Base-by-base conservation (phyloP, 2,113 vertebrate species). In the Lepus europaeus region DNA sequence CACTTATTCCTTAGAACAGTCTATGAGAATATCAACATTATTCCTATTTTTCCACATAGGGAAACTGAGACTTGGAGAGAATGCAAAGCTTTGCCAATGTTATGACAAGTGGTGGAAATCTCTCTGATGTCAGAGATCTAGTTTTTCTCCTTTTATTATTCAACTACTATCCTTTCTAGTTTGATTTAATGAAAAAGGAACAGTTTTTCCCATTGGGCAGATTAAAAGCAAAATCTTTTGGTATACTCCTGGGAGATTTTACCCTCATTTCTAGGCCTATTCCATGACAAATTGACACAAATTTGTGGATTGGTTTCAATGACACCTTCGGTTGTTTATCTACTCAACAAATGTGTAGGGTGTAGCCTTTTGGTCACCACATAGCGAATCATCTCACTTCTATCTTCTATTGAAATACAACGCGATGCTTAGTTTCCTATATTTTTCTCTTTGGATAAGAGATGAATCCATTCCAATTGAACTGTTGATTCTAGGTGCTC, bases 221-320 rank as follows among this genome's bases (percentile, higher is more conserved):
- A 33, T 87, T 27, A 45, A 77, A n/a, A 88, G 56, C 31, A 79
- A 70, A 87, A 51, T 4, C 19, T 59, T 59, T 59, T 59, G 14
- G 56, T 59, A 59, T 59, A 59, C 19, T 59, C 56, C 17, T 59
- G 56, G 89, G 16, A 14, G 9, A 53, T 59, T 91, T 87, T 31
- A 68, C 39, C 78, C 84, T 64, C 31, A 83, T 51, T 68, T 3
- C 61, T 76, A 83, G 6, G n/a, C 13, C 19, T 87, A 16, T 45
- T 23, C 10, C 51, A 8, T 87, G 66, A 22, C 66, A 92, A 80
- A 72, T 29, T n/a, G 12, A 91, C 39, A 85, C 33, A 76, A 59
- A 80, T 63, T 63, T 87, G 68, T 84, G 59, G 72, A 80, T 68
- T 63, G 36, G 39, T 89, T 95, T 95, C 70, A 59, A 79, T 64